A percentile compares a stretch with the other conserved stretches of the same genome.
Evolutionary conservation across 2,797 vertebrate species (phyloP).

Genomic region (Crenichthys baileyi): DNA sequence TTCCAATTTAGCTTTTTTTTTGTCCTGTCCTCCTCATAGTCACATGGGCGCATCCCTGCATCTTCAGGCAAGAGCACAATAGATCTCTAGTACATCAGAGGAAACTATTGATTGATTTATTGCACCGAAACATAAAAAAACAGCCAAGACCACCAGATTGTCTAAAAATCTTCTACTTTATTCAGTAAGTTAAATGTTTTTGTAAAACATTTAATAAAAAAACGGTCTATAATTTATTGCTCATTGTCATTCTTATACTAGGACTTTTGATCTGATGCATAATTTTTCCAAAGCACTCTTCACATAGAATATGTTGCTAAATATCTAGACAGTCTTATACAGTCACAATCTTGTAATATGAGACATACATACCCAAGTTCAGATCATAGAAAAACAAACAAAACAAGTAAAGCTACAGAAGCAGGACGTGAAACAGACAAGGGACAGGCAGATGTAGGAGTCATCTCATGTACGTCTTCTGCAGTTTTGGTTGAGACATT

Average conservation of each 20-base stretch:
- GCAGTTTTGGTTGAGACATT: background rate
- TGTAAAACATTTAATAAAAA: slow-evolving; percentile 88
- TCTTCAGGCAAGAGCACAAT: background rate
- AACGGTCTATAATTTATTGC: slow-evolving; percentile 84
- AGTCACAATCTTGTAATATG: slow-evolving; percentile 62
- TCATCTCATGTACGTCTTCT: slow-evolving; percentile 44
- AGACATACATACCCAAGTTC: slow-evolving; percentile 64
- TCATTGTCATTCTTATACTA: slow-evolving; percentile 79
- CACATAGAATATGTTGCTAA: slow-evolving; percentile 76
- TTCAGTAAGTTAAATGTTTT: slow-evolving; percentile 81
- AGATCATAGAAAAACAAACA: slow-evolving; percentile 74
- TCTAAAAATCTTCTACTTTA: slow-evolving; percentile 87
- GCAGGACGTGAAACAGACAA: slow-evolving; percentile 53
- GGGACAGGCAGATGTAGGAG: slow-evolving; percentile 57
- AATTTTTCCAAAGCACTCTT: slow-evolving; percentile 78
- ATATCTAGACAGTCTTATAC: slow-evolving; percentile 75
- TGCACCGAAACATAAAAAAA: slow-evolving; percentile 1
- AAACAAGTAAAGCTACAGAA: slow-evolving; percentile 68
- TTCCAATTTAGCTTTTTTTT: background rate
- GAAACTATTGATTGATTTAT: too few species aligned
- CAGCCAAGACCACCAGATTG: slow-evolving; percentile 49
- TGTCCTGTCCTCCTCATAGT: background rate
- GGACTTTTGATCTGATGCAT: slow-evolving; percentile 83
- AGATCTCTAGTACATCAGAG: background rate
- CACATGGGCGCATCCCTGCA: background rate